Evolutionary conservation across 2,797 vertebrate species (phyloP), one percentile per base, ranked within the genome.

Genomic region (Gymnopithys bicolor): DNA sequence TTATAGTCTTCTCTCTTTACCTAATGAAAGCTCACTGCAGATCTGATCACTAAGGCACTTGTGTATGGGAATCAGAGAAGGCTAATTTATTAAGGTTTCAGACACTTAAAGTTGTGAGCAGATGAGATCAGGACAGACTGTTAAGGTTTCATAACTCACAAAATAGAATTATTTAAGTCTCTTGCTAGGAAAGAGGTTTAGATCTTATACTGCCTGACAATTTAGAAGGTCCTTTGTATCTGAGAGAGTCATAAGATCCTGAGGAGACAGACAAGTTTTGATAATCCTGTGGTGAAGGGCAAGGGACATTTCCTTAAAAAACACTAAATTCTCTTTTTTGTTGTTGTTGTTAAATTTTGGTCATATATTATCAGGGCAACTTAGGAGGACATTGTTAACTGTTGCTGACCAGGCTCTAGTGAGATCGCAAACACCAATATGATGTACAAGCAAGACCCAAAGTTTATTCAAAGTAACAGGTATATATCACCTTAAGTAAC

Each of bases 141-240:
- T 58, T 76, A 69, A n/a, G 19, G 75, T 90, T 93, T 73, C 67
- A 41, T 78, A 53, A 64, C 32, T 73, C n/a, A 51, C 8, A 63
- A 71, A 90, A 84, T 53, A 79, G 70, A 89, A 92, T 67, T 76
- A 73, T 92, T 90, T 69, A 76, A 67, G 87, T 10, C 39, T n/a
- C 78, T 90, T 82, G 4, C 27, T 63, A 51, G 70, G 43, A 75
- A 76, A 81, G 45, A 79, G 35, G 9, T 66, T 94, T 89, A 73
- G 80, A 66, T 89, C 60, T 93, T 81, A 48, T 7, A 12, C 62
- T 90, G 70, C n/a, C 51, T 76, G 53, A 21, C 10, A 96, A 92
- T 35, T 69, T 93, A 79, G 93, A 92, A 94, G 75, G 12, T 73
- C 8, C 60, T 87, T 35, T 92, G 28, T 73, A 30, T 59, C 32